Evolutionary conservation across 2,797 vertebrate species (phyloP).

Genomic region (Fringilla coelebs): DNA sequence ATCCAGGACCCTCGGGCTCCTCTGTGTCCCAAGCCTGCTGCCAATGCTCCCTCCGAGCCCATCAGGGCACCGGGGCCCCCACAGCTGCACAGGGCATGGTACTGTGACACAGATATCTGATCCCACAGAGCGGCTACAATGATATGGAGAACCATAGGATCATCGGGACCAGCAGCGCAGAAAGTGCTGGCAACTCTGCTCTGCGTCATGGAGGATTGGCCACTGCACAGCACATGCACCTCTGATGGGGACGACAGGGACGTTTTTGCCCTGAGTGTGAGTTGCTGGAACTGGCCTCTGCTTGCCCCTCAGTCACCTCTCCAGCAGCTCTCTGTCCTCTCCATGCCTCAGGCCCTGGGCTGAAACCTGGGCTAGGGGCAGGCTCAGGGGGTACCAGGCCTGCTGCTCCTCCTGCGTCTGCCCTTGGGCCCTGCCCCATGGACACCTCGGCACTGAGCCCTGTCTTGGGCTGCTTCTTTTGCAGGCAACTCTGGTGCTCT

Average conservation of each 20-base stretch:
- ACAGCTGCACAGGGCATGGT: background rate
- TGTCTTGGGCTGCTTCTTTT: background rate
- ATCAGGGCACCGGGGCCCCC: background rate
- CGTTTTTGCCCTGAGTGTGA: background rate
- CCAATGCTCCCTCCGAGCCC: background rate
- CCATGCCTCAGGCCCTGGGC: background rate
- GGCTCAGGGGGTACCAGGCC: too few relatives aligned
- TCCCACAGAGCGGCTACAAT: background rate
- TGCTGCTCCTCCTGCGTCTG: background rate
- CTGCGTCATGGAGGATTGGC: background rate
- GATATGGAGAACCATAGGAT: background rate
- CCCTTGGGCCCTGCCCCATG: background rate
- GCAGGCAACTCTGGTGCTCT: background rate
- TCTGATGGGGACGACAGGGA: background rate
- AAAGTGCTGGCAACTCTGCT: background rate
- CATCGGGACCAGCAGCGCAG: accelerated
- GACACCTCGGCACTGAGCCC: background rate
- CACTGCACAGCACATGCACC: background rate
- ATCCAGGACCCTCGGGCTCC: background rate
- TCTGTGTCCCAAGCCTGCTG: background rate
- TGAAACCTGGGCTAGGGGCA: background rate
- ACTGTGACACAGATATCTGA: background rate
- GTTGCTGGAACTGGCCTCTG: background rate
- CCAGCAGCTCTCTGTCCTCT: background rate
- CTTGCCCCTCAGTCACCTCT: too few relatives aligned